Conservation (phyloP, 2,888 invertebrate genomes). For the Drosophila seclusa region DNA sequence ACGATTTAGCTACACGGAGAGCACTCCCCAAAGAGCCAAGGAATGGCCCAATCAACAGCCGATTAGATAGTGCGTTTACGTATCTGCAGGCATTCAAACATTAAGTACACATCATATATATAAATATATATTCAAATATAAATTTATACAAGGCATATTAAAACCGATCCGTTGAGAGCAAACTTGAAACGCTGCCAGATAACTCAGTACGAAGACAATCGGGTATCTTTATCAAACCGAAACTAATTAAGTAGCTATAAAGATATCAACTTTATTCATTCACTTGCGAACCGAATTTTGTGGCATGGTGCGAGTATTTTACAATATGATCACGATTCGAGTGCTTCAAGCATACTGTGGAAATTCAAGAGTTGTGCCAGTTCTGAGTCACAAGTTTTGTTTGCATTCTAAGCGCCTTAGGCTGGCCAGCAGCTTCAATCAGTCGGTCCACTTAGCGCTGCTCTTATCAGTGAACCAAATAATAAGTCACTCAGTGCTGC, state of each 20-base stretch:
- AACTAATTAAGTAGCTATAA: neutral
- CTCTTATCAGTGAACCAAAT: conserved; percentile 49
- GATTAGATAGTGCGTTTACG: conserved; percentile 65
- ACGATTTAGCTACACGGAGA: conserved; percentile 57
- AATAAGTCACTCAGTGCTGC: conserved; percentile 3
- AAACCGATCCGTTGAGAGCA: conserved; percentile 1
- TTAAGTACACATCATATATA: neutral
- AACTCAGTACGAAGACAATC: conserved; percentile 10
- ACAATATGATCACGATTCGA: conserved; percentile 4
- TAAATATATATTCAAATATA: neutral
- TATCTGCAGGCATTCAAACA: conserved; percentile 32
- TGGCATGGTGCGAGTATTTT: neutral
- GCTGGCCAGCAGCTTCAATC: neutral
- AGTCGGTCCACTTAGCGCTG: conserved; percentile 42
- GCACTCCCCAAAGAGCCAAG: conserved; percentile 37
- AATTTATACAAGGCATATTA: neutral
- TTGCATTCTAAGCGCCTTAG: neutral
- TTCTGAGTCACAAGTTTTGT: conserved; percentile 2
- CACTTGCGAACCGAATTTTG: neutral
- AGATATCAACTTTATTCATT: neutral
- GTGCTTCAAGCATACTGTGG: neutral
- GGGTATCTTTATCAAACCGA: neutral
- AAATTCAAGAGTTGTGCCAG: neutral
- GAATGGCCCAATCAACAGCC: conserved; percentile 62
- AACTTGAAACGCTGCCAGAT: neutral